A percentile compares a stretch with the other conserved stretches of the same genome.
These are phyloP conservation scores for Danio choprae DNA, from an alignment of 2,797 vertebrate species.

Conservation along the genomic window DNA sequence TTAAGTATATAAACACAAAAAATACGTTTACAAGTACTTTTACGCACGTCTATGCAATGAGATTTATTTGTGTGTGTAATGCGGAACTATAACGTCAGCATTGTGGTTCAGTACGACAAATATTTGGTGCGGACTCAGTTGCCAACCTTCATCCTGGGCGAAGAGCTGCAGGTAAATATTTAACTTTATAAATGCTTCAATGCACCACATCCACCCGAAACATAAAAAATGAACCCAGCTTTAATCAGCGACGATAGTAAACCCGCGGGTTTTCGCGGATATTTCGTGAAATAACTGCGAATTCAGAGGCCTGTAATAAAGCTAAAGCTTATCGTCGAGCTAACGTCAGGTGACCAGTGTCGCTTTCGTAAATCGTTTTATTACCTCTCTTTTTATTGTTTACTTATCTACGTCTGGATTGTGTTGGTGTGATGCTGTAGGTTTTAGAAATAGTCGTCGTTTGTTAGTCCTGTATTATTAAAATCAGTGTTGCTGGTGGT, in stretches of 20 bases:
- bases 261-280: background rate
- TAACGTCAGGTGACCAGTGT: conserved; percentile 48
- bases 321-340: conserved; percentile 27
- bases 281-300: background rate
- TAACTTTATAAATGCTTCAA: background rate
- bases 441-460: background rate
- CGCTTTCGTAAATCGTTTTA: background rate
- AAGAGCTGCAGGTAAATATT: conserved; percentile 60
- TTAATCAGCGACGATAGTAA: background rate
- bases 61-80: background rate
- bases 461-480: background rate
- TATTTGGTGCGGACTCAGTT: conserved; percentile 57
- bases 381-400: background rate
- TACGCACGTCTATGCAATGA: background rate
- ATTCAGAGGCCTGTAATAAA: conserved; percentile 18
- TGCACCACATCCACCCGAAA: background rate
- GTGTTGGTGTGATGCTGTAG: background rate
- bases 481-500: conserved; percentile 34
- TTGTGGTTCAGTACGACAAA: conserved; percentile 40
- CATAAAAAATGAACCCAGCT: background rate
- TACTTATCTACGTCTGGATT: background rate
- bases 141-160: conserved; percentile 58
- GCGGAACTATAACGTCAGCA: conserved; percentile 53
- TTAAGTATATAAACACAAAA: background rate
- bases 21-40: background rate